Percentiles rank a stretch among this genome's conserved stretches.
Evolutionary conservation across 2,797 vertebrate genomes (phyloP).

Genomic region (Buphagus erythrorhynchus): DNA sequence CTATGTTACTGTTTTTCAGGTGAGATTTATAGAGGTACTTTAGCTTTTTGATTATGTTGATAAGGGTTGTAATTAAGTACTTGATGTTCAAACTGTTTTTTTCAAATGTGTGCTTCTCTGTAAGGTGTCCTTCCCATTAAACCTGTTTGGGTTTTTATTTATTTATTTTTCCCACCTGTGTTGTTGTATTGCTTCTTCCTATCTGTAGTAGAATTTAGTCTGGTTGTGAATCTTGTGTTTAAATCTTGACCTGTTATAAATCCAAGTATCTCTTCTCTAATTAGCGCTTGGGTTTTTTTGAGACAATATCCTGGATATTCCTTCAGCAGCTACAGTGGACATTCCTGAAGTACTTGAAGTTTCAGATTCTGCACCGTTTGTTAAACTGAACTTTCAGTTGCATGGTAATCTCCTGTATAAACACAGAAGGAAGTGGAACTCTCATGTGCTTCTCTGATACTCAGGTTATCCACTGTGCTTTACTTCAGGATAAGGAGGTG

Average conservation of each 20-base stretch:
- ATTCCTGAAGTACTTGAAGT: neutral
- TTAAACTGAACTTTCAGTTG: neutral
- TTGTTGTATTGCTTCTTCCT: neutral
- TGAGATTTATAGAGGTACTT: neutral
- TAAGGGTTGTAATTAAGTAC: neutral
- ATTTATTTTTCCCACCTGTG: neutral
- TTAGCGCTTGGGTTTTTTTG: neutral
- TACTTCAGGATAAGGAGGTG: neutral
- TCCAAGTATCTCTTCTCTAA: neutral
- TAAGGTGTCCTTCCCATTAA: neutral
- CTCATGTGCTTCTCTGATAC: neutral
- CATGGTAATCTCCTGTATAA: neutral
- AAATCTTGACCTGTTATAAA: neutral
- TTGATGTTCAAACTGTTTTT: neutral
- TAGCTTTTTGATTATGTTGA: neutral
- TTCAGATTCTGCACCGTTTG: neutral
- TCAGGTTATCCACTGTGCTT: neutral
- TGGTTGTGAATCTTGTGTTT: neutral
- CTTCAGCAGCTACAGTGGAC: neutral
- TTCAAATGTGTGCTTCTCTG: neutral
- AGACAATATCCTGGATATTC: neutral
- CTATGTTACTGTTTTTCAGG: neutral
- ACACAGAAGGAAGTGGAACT: neutral
- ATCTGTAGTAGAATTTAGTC: neutral
- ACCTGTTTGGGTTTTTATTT: neutral